A percentile compares a stretch with the other conserved stretches of the same genome.
These are phyloP conservation scores for Podarcis lilfordi DNA, from an alignment of 2,797 vertebrate species.

Conservation along the genomic window DNA sequence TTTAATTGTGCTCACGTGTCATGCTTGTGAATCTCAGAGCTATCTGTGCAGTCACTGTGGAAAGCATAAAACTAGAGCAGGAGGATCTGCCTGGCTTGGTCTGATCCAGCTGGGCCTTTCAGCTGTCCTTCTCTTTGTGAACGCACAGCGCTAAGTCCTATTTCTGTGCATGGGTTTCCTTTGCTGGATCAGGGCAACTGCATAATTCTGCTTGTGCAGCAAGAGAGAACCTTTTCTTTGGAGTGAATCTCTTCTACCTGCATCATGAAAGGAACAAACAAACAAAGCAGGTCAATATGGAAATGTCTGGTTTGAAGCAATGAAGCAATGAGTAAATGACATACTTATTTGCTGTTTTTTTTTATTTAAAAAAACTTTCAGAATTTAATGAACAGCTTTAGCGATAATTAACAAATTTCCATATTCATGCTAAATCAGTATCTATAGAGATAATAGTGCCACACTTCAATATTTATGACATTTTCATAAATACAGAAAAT, in stretches of 20 bases:
- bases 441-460: slow-evolving; percentile 30
- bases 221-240: neutral
- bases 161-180: too few species aligned
- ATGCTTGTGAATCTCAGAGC: neutral
- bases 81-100: neutral
- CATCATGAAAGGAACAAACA: neutral
- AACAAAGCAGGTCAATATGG: neutral
- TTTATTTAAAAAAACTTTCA: neutral
- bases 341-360: neutral
- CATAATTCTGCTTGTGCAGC: neutral
- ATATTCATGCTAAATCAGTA: slow-evolving; percentile 37
- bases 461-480: slow-evolving; percentile 37
- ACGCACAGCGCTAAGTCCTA: too few species aligned
- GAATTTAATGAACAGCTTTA: slow-evolving; percentile 37
- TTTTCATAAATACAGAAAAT: slow-evolving; percentile 41
- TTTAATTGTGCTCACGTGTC: too few species aligned
- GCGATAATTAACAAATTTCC: slow-evolving; percentile 39
- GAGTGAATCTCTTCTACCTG: neutral
- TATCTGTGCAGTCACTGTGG: neutral
- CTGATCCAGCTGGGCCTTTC: neutral
- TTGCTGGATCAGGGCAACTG: neutral
- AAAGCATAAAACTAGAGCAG: neutral
- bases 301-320: neutral
- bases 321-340: slow-evolving; percentile 3
- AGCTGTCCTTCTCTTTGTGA: too few species aligned